These are phyloP conservation scores for Cathartes aura DNA, from an alignment of 2,113 vertebrate genomes.

Conservation along the genomic window DNA sequence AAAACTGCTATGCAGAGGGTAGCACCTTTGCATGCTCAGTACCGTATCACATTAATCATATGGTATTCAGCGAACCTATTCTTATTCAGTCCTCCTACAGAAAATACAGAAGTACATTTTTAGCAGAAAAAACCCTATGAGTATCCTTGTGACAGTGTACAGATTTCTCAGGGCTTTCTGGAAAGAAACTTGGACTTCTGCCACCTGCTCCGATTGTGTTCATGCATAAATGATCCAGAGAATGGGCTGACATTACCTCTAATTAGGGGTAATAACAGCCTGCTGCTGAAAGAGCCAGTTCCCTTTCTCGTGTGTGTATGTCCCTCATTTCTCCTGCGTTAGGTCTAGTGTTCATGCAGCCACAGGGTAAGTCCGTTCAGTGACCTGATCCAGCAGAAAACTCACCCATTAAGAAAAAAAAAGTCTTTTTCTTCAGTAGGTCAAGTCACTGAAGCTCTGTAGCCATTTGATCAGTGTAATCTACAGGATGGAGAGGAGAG, in stretches of 20 bases:
- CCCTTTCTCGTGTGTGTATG: background rate
- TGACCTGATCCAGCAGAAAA: background rate
- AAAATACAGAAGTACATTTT: constrained; percentile 21
- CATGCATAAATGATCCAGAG: constrained; percentile 55
- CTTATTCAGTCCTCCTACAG: constrained; percentile 9
- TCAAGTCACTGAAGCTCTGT: background rate
- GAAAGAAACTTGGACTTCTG: constrained; percentile 50
- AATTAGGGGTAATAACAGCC: constrained; percentile 41
- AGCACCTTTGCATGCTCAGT: background rate
- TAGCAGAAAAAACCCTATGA: background rate
- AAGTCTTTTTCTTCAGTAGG: background rate
- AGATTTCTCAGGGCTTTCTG: constrained; percentile 32
- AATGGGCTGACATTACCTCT: constrained; percentile 55
- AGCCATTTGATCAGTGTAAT: background rate
- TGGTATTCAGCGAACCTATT: background rate
- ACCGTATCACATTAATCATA: background rate
- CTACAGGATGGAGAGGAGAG: background rate
- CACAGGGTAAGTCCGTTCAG: background rate
- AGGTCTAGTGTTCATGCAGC: background rate
- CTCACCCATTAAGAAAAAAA: background rate
- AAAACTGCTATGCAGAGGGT: background rate
- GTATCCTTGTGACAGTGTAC: background rate
- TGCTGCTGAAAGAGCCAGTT: background rate
- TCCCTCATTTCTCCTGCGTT: background rate
- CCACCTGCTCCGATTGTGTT: constrained; percentile 48